These are phyloP conservation scores for Podilymbus podiceps DNA, from an alignment of 2,113 vertebrate species.

Conservation along the genomic window DNA sequence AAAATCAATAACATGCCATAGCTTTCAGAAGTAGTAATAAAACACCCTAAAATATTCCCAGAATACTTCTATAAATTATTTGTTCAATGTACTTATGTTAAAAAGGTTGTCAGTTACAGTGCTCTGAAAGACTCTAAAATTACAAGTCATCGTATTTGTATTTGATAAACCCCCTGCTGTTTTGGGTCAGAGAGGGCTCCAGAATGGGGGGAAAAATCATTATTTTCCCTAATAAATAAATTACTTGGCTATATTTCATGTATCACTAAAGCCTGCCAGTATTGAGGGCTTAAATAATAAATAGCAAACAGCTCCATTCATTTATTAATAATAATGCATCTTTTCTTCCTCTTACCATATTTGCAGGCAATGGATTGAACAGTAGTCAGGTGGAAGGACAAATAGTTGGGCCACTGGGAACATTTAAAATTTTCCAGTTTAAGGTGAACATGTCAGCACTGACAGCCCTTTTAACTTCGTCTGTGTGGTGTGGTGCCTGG, in stretches of 20 bases:
- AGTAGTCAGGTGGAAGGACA: conserved; percentile 70
- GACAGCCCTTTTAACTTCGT: conserved; percentile 54
- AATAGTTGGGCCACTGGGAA: conserved; percentile 74
- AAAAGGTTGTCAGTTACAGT: conserved; percentile 82
- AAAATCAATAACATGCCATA: conserved; percentile 79
- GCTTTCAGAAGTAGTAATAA: conserved; percentile 82
- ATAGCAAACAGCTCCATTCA: conserved; percentile 82
- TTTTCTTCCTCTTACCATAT: conserved; percentile 60
- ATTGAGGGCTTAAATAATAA: conserved; percentile 82
- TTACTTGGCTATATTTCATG: conserved; percentile 82
- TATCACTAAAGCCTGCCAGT: conserved; percentile 75
- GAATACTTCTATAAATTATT: conserved; percentile 85
- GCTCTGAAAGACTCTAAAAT: conserved; percentile 78
- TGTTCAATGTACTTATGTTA: conserved; percentile 82
- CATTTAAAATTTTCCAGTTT: conserved; percentile 73
- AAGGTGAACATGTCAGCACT: conserved; percentile 59
- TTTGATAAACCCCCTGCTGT: conserved; percentile 76
- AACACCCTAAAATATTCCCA: conserved; percentile 83
- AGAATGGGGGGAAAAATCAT: conserved; percentile 73
- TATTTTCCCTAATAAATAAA: conserved; percentile 88
- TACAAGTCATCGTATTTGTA: conserved; percentile 77
- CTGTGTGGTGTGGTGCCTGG: neutral
- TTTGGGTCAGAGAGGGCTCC: conserved; percentile 73
- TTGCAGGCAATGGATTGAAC: conserved; percentile 60
- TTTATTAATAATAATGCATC: conserved; percentile 84